phyloP scores from a whole-genome alignment of 2,113 vertebrate genomes.

The Thamnaconus septentrionalis region DNA sequence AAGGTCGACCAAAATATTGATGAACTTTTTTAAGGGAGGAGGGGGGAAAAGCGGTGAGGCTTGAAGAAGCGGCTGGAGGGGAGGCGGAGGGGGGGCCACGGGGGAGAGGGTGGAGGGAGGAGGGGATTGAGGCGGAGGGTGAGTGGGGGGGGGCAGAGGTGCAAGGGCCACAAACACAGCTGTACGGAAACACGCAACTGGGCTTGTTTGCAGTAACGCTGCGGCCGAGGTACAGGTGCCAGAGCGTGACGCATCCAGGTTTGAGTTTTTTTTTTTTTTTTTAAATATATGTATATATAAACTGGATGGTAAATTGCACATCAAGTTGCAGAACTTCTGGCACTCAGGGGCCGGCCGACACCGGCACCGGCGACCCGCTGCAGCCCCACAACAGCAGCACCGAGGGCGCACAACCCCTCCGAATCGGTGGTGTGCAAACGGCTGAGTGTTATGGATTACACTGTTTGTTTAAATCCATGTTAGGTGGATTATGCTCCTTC shows the following conservation, averaged over 20 bases:
- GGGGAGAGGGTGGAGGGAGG: conserved; percentile 22
- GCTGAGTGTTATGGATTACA: conserved; percentile 69
- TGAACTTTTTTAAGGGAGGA: conserved; percentile 71
- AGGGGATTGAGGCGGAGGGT: conserved; percentile 45
- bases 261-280: no score
- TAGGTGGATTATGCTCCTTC: conserved; percentile 68
- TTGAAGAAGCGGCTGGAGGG: conserved; percentile 41
- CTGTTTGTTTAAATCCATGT: conserved; percentile 75
- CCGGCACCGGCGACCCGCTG: no score
- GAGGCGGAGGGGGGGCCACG: conserved; percentile 53
- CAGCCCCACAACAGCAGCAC: no score
- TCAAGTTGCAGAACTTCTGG: no score
- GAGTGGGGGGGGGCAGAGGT: conserved; percentile 51
- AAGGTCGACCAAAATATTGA: conserved; percentile 82
- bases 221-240: no score
- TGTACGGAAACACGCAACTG: conserved; percentile 48
- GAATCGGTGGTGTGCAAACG: conserved; percentile 39
- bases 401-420: conserved; percentile 18
- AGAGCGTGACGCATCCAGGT: no score
- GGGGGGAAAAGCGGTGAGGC: conserved; percentile 34
- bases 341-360: no score
- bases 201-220: no score
- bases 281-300: no score
- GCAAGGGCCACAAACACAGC: conserved; percentile 69
- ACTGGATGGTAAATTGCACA: no score